Conservation (phyloP, 2,113 vertebrate species). For the Leptobrachium ailaonicum region DNA sequence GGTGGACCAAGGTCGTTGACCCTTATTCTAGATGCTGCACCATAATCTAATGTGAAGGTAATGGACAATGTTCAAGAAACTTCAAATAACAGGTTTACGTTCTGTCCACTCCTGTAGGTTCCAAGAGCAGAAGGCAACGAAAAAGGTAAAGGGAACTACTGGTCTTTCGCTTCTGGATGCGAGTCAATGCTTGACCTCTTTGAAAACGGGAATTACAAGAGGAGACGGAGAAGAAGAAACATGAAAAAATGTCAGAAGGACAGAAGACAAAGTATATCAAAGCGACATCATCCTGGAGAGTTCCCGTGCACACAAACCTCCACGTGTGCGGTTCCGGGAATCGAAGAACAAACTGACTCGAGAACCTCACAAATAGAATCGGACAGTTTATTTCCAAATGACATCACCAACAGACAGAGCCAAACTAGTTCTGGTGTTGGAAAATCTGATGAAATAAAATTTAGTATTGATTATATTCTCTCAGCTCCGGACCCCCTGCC, state of each 20-base stretch:
- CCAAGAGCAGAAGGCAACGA: slow-evolving; percentile 91
- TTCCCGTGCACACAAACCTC: slow-evolving; percentile 3
- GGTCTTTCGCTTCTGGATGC: slow-evolving; percentile 94
- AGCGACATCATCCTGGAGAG: slow-evolving; percentile 30
- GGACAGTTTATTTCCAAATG: slow-evolving; percentile 65
- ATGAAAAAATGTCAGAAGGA: slow-evolving; percentile 77
- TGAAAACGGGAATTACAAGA: slow-evolving; percentile 92
- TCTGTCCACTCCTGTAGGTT: slow-evolving; percentile 72
- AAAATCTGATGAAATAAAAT: slow-evolving; percentile 89
- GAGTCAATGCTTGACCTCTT: slow-evolving; percentile 97
- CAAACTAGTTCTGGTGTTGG: slow-evolving; percentile 58
- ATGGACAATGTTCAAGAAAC: too few species aligned
- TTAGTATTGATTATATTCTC: slow-evolving; percentile 97
- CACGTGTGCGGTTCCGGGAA: slow-evolving; percentile 47
- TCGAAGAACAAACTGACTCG: slow-evolving; percentile 54
- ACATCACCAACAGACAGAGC: slow-evolving; percentile 60
- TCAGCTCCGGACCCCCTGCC: slow-evolving; percentile 83
- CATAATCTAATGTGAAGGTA: too few species aligned
- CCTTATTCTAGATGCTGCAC: too few species aligned
- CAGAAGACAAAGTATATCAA: slow-evolving; percentile 34
- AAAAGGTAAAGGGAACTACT: slow-evolving; percentile 95
- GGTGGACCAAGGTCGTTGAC: too few species aligned
- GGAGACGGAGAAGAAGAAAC: slow-evolving; percentile 82
- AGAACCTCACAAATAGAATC: slow-evolving; percentile 59
- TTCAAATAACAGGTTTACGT: slow-evolving; percentile 1